Conservation (phyloP, 2,888 invertebrate species). For the Auanema sp. region DNA sequence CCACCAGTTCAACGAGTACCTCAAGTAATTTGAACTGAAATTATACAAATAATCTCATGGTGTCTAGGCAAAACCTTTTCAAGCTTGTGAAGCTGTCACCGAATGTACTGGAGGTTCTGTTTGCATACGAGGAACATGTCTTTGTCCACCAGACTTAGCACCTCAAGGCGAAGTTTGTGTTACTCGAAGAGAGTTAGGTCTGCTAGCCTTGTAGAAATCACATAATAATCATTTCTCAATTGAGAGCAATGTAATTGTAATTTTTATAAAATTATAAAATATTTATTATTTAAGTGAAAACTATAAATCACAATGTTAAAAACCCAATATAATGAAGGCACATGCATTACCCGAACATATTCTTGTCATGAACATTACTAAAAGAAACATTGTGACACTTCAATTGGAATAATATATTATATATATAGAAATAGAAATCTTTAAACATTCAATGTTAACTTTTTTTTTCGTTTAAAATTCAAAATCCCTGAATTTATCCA, state of each 20-base stretch:
- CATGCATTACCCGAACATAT: too few relatives aligned
- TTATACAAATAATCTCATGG: too few relatives aligned
- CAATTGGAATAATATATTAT: too few relatives aligned
- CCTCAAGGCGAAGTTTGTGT: slow-evolving; percentile 19
- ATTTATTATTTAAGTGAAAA: too few relatives aligned
- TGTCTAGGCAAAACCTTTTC: slow-evolving; percentile 2
- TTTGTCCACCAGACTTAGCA: slow-evolving; percentile 19
- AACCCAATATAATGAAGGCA: too few relatives aligned
- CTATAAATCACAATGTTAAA: too few relatives aligned
- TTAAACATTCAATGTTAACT: slow-evolving; percentile 7
- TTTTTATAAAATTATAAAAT: too few relatives aligned
- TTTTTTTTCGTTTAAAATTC: slow-evolving; percentile 21
- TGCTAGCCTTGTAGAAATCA: not conserved
- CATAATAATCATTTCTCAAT: too few relatives aligned
- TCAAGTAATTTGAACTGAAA: not conserved
- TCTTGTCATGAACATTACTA: too few relatives aligned
- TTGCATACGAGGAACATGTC: slow-evolving; percentile 14
- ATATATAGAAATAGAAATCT: slow-evolving; percentile 4
- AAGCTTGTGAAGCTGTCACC: slow-evolving; percentile 7
- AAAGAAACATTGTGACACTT: too few relatives aligned
- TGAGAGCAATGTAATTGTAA: too few relatives aligned
- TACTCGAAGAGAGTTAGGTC: slow-evolving; percentile 8
- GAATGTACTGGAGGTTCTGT: slow-evolving; percentile 22
- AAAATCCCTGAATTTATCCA: slow-evolving; percentile 36
- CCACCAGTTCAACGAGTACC: slow-evolving; percentile 9